phyloP scores from a whole-genome alignment of 2,797 vertebrate species.

The Heliangelus exortis region DNA sequence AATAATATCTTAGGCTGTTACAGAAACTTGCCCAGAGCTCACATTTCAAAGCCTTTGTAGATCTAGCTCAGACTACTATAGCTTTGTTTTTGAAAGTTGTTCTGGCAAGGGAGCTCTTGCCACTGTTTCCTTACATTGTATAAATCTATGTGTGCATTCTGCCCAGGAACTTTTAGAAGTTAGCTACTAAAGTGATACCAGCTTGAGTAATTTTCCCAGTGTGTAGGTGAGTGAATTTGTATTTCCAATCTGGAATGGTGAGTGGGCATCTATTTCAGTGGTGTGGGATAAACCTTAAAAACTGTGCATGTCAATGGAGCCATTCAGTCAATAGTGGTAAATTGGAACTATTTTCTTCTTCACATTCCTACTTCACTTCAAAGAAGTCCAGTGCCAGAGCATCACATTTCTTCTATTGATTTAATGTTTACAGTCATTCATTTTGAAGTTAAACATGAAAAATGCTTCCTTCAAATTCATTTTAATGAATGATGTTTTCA shows the following conservation, averaged over 20 bases:
- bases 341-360: not conserved
- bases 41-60: slow-evolving; percentile 9
- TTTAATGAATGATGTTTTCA: not conserved
- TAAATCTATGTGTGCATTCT: not conserved
- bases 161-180: not conserved
- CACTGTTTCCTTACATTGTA: slow-evolving; percentile 31
- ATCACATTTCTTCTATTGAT: not conserved
- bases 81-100: slow-evolving; percentile 35
- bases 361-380: not conserved
- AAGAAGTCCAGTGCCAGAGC: not conserved
- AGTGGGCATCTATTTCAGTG: not conserved
- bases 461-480: not conserved
- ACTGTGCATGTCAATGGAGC: not conserved
- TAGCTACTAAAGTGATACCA: not conserved
- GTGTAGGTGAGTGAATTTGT: not conserved
- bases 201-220: slow-evolving; percentile 5
- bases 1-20: not conserved
- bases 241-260: not conserved
- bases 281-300: not conserved
- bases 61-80: not conserved
- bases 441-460: slow-evolving; percentile 6
- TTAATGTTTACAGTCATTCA: not conserved
- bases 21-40: slow-evolving; percentile 19
- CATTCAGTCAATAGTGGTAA: not conserved
- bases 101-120: slow-evolving; percentile 30